These are phyloP conservation scores for Picathartes gymnocephalus DNA, from an alignment of 2,113 vertebrate genomes.

Conservation along the genomic window DNA sequence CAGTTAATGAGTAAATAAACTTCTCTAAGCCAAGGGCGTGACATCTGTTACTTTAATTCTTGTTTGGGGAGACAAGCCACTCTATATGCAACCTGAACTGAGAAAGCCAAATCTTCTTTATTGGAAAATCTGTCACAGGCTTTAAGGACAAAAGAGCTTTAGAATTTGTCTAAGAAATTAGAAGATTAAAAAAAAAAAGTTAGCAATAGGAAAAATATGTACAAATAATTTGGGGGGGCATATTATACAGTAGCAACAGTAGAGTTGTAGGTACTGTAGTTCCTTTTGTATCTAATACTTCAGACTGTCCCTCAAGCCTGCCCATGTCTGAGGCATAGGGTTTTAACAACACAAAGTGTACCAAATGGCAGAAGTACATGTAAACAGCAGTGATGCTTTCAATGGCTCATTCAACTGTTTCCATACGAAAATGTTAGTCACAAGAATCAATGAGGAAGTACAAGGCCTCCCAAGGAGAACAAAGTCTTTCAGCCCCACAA, in stretches of 20 bases:
- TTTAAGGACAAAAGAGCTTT: slow-evolving; percentile 1
- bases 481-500: background rate
- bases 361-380: background rate
- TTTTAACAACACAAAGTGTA: background rate
- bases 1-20: background rate
- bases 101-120: background rate
- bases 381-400: background rate
- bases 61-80: background rate
- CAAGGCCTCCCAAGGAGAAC: background rate
- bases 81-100: background rate
- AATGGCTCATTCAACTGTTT: background rate
- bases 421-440: background rate
- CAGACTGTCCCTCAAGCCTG: background rate
- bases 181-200: background rate
- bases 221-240: background rate
- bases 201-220: background rate
- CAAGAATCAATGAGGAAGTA: background rate
- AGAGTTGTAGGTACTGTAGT: too few relatives aligned
- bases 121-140: background rate
- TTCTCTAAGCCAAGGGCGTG: background rate
- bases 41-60: background rate
- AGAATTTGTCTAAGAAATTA: background rate
- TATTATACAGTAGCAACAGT: background rate
- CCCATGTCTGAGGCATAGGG: background rate
- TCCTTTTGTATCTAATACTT: background rate